These are phyloP conservation scores for Cephus nigrinus DNA, from an alignment of 2,888 invertebrate genomes.

Conservation along the genomic window DNA sequence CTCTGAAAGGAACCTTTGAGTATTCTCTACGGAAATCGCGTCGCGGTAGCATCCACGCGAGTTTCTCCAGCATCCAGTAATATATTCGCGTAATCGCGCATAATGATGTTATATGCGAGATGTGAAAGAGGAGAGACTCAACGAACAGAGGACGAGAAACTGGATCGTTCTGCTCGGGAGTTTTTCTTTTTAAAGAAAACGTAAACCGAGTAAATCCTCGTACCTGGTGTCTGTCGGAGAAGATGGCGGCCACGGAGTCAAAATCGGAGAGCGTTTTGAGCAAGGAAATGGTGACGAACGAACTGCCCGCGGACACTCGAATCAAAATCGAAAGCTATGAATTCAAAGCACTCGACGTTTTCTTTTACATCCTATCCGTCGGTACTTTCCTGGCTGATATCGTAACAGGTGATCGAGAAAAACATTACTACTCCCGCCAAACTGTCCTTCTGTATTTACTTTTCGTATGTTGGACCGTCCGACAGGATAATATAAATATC, in stretches of 20 bases:
- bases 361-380: conserved; percentile 68
- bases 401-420: conserved; percentile 69
- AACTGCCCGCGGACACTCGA: conserved; percentile 28
- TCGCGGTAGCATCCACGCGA: too few relatives aligned
- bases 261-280: conserved; percentile 39
- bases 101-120: too few relatives aligned
- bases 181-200: too few relatives aligned
- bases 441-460: conserved; percentile 15
- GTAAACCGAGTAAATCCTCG: too few relatives aligned
- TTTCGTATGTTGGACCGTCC: conserved; percentile 9
- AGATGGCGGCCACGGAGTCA: conserved; percentile 48
- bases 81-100: too few relatives aligned
- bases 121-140: too few relatives aligned
- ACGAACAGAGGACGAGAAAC: too few relatives aligned
- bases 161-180: too few relatives aligned
- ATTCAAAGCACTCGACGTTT: conserved; percentile 40
- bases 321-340: conserved; percentile 40
- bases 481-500: conserved; percentile 3
- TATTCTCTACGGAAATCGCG: too few relatives aligned
- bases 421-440: conserved; percentile 20
- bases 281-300: conserved; percentile 35
- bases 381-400: conserved; percentile 72
- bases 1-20: too few relatives aligned
- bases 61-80: too few relatives aligned
- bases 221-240: too few relatives aligned